A percentile compares a stretch with the other conserved stretches of the same genome.
phyloP scores from a whole-genome alignment of 2,888 invertebrate genomes.

The Merodon equestris region DNA sequence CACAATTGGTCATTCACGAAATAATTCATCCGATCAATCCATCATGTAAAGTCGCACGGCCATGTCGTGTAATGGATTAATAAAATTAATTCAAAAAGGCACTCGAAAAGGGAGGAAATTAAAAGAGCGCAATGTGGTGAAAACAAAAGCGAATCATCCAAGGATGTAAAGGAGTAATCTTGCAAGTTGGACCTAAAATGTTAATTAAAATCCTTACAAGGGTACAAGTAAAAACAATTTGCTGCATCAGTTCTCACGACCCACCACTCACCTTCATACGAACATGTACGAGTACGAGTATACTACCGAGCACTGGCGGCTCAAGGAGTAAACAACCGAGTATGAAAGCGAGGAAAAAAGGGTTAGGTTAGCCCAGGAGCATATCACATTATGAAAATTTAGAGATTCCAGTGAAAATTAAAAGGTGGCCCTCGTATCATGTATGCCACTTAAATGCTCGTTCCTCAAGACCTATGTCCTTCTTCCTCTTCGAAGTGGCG shows the following conservation, averaged over 20 bases:
- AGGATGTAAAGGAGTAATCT: background rate
- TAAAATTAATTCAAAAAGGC: no score
- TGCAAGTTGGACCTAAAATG: conserved; percentile 52
- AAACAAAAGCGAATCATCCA: conserved; percentile 28
- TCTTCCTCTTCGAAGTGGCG: no score
- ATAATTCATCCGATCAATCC: no score
- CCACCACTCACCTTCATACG: no score
- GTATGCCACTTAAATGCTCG: conserved; percentile 37
- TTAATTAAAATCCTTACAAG: conserved; percentile 64
- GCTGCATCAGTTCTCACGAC: conserved; percentile 51
- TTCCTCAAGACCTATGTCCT: no score
- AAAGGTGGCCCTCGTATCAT: conserved; percentile 54
- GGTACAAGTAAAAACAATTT: conserved; percentile 60
- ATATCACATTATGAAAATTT: conserved; percentile 59
- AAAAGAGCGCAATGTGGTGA: background rate
- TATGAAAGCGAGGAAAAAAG: no score
- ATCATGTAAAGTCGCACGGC: no score
- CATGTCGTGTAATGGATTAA: no score
- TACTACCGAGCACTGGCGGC: no score
- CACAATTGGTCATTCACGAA: no score
- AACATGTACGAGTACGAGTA: no score
- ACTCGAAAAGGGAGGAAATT: background rate
- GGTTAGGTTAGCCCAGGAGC: conserved; percentile 4
- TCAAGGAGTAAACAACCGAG: no score
- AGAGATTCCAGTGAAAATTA: conserved; percentile 56